These are phyloP conservation scores for Drepana falcataria DNA, from an alignment of 2,888 invertebrate genomes.

Conservation along the genomic window DNA sequence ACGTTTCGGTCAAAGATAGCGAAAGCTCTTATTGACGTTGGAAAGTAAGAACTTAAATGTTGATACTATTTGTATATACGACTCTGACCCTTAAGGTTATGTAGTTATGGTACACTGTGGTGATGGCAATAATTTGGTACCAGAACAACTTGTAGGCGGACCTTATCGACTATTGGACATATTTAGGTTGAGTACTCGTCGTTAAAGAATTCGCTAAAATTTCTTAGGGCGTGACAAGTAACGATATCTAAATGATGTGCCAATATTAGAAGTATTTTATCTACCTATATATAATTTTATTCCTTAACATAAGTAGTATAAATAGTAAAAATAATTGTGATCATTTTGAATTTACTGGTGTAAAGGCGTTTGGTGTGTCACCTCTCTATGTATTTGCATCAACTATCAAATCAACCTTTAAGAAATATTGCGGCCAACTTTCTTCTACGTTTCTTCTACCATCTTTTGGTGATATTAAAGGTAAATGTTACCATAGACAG, in stretches of 20 bases:
- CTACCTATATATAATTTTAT: too few species aligned
- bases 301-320: too few species aligned
- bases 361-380: too few species aligned
- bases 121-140: constrained; percentile 12
- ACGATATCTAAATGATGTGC: not conserved
- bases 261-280: not conserved
- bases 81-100: constrained; percentile 30
- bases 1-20: constrained; percentile 69
- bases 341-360: too few species aligned
- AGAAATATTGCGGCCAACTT: too few species aligned
- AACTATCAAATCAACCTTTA: too few species aligned
- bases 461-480: too few species aligned
- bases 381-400: too few species aligned
- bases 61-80: constrained; percentile 13
- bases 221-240: constrained; percentile 9
- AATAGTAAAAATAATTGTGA: too few species aligned
- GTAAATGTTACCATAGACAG: too few species aligned
- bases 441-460: too few species aligned
- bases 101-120: constrained; percentile 19
- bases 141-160: constrained; percentile 45
- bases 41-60: constrained; percentile 59
- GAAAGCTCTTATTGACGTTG: constrained; percentile 76
- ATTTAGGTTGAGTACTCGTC: constrained; percentile 60
- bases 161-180: constrained; percentile 56
- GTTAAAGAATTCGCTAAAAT: constrained; percentile 33